phyloP scores from a whole-genome alignment of 1,140 invertebrate species.

The Drosophila elegans region DNA sequence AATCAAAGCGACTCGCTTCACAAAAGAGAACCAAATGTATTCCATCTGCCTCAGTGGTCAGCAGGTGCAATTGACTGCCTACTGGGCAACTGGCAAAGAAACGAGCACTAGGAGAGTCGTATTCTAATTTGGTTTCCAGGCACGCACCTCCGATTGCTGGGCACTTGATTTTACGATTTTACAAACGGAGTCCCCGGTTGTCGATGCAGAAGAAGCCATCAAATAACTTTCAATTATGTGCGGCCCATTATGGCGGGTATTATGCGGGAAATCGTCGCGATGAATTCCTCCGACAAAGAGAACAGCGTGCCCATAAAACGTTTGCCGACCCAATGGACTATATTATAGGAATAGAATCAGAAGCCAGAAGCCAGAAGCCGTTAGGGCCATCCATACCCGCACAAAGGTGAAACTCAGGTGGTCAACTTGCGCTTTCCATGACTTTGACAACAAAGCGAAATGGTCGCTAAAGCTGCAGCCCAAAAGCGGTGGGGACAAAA shows the following conservation, averaged over 20 bases:
- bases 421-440: conserved; percentile 78
- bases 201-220: conserved; percentile 61
- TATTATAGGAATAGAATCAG: conserved; percentile 27
- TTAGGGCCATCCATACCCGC: background rate
- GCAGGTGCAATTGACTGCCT: conserved; percentile 27
- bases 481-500: conserved; percentile 49
- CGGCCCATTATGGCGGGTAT: conserved; percentile 41
- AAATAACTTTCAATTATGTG: conserved; percentile 82
- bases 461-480: conserved; percentile 55
- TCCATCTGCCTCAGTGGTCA: conserved; percentile 9
- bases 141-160: conserved; percentile 59
- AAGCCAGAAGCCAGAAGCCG: conserved; percentile 39
- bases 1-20: conserved; percentile 4
- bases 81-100: conserved; percentile 23
- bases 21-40: background rate
- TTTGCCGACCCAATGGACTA: conserved; percentile 39
- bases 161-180: conserved; percentile 69
- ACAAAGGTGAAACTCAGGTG: conserved; percentile 63
- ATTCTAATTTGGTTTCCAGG: conserved; percentile 70
- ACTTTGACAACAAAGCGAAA: conserved; percentile 62
- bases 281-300: conserved; percentile 21
- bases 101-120: conserved; percentile 16
- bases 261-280: conserved; percentile 50
- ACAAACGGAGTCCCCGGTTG: conserved; percentile 40
- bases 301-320: conserved; percentile 63